Evolutionary conservation across 2,797 vertebrate species (phyloP).

Genomic region (Hapalemur alaotrensis): DNA sequence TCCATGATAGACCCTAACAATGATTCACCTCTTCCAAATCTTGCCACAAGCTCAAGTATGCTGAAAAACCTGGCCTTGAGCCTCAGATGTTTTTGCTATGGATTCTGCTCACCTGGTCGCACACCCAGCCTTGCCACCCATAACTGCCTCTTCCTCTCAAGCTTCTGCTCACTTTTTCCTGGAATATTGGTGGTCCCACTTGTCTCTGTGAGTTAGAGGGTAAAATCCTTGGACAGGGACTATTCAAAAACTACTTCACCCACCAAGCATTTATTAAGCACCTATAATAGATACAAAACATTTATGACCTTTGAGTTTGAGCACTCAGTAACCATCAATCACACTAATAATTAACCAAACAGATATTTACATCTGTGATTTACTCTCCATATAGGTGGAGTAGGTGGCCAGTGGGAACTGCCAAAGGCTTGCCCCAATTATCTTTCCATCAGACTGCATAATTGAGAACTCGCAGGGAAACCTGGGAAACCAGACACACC

Average conservation of each 20-base stretch:
- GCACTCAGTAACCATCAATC: constrained; percentile 39
- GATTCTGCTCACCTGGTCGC: neutral
- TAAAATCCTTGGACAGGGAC: neutral
- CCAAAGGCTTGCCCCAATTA: constrained; percentile 28
- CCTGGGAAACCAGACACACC: constrained; percentile 24
- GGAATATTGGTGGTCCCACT: neutral
- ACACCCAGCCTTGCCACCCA: neutral
- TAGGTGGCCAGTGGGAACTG: constrained; percentile 20
- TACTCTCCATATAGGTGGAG: neutral
- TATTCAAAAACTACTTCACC: neutral
- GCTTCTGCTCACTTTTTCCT: neutral
- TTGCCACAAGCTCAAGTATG: neutral
- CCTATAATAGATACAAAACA: neutral
- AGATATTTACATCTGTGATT: neutral
- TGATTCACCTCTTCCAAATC: neutral
- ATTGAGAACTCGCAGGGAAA: neutral
- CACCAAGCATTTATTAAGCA: constrained; percentile 31
- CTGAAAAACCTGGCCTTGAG: neutral
- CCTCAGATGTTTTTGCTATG: neutral
- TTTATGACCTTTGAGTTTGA: constrained; percentile 46
- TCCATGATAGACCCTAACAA: neutral
- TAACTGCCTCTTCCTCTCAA: neutral
- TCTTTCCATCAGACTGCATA: neutral
- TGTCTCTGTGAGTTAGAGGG: constrained; percentile 4
- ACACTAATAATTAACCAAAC: constrained; percentile 53